These are phyloP conservation scores for Ceryle rudis DNA, from an alignment of 2,797 vertebrate genomes.

Conservation along the genomic window DNA sequence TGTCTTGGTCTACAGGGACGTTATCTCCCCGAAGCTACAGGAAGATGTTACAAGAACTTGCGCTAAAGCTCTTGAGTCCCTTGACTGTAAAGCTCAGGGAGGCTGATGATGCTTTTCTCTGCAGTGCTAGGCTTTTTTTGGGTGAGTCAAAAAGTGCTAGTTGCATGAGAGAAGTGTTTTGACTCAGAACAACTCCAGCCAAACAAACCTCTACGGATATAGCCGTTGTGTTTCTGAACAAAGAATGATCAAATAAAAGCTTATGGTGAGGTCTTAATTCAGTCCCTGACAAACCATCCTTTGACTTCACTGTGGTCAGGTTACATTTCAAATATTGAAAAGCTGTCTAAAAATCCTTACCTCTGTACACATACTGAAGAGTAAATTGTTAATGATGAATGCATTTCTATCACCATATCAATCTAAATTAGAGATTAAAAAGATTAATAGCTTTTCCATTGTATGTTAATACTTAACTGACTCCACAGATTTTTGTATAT, in stretches of 20 bases:
- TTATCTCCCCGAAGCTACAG: background rate
- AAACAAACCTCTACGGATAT: background rate
- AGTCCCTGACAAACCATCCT: background rate
- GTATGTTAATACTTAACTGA: background rate
- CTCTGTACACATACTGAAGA: background rate
- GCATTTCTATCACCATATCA: background rate
- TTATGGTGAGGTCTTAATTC: background rate
- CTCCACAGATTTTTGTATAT: background rate
- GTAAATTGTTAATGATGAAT: background rate
- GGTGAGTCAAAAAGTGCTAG: background rate
- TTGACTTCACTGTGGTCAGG: background rate
- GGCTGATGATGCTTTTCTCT: background rate
- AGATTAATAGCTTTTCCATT: background rate
- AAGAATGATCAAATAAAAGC: background rate
- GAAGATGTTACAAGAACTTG: background rate
- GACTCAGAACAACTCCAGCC: background rate
- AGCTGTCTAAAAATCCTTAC: background rate
- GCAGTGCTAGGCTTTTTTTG: background rate
- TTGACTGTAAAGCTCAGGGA: background rate
- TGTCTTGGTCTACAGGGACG: background rate
- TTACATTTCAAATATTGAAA: background rate
- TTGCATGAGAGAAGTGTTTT: background rate
- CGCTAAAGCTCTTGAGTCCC: background rate
- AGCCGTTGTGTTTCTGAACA: background rate
- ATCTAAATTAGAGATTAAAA: conserved; percentile 25